Evolutionary conservation across 2,113 vertebrate species (phyloP), one percentile per base, ranked within the genome.

Genomic region (Hystrix cristata): DNA sequence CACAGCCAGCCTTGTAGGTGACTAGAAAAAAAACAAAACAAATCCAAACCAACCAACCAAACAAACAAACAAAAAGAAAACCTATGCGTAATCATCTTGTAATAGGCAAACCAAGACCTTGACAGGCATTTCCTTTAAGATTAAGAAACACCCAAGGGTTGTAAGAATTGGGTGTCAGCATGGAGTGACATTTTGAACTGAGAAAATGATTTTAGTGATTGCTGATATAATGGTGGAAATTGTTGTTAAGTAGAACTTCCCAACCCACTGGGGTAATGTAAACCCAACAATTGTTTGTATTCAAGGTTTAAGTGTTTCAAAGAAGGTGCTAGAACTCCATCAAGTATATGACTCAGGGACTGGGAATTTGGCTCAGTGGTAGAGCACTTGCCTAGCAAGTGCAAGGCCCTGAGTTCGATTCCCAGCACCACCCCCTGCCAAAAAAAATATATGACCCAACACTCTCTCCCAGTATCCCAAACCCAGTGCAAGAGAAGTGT

Each of bases 101-200:
- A 67, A 15, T 53, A 46, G 59, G 38, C 48, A 81, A 93, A 81
- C 53, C 25, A 60, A 19, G 16, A 65, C 60, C 71, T 86, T 80
- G n/a, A 64, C 1, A 34, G 53, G 91, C 62, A 51, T 83, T 94
- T 65, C 21, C n/a, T 74, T 38, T 23, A 57, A 82, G 53, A 64
- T 0, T 3, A 31, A 83, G 76, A 78, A 94, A 57, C 64, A 88
- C 60, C 48, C 18, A 79, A 19, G 43, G 38, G 0, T 71, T 84
- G 31, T 71, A 57, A 84, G 78, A 80, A 84, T 6, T 1, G n/a
- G 19, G n/a, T 88, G n/a, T 46, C n/a, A 15, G 76, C n/a, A 51
- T 16, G 76, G 87, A 96, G 60, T 71, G 89, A 91, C 74, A 71
- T 55, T 87, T 97, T 97, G 9, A 91, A 95, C 91, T 71, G 65